Percentiles rank a stretch among this genome's conserved stretches.
These are phyloP conservation scores for Catocala nupta DNA, from an alignment of 2,888 invertebrate genomes.

Conservation along the genomic window DNA sequence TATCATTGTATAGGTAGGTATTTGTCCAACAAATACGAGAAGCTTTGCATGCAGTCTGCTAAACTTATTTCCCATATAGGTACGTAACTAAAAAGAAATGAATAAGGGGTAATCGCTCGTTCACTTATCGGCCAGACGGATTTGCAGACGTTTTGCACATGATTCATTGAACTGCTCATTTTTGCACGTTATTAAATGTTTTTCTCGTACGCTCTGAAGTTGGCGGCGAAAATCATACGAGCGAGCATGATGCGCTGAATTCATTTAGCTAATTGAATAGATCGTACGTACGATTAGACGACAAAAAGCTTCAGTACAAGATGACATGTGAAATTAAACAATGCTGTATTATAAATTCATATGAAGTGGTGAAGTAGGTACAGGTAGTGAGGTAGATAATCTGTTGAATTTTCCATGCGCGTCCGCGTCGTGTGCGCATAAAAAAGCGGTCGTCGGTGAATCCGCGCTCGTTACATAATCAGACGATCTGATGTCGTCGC, in stretches of 20 bases:
- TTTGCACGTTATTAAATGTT: slow-evolving; percentile 1
- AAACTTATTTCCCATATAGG: too few relatives aligned
- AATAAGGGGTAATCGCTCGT: too few relatives aligned
- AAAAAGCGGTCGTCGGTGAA: slow-evolving; percentile 61
- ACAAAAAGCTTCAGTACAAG: slow-evolving; percentile 41
- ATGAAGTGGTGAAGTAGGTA: slow-evolving; percentile 34
- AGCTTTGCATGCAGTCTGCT: too few relatives aligned
- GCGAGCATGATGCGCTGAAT: slow-evolving; percentile 29
- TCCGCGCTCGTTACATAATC: slow-evolving; percentile 74
- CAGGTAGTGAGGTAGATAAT: slow-evolving; percentile 60
- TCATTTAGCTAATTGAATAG: slow-evolving; percentile 49
- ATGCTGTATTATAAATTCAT: slow-evolving; percentile 50
- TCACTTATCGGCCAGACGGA: too few relatives aligned
- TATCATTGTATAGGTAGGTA: too few relatives aligned
- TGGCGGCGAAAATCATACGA: slow-evolving; percentile 18
- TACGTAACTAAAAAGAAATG: too few relatives aligned
- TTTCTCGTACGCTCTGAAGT: background rate
- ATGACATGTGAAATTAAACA: slow-evolving; percentile 51
- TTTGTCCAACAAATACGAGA: too few relatives aligned
- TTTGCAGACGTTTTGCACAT: background rate
- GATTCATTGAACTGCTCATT: slow-evolving; percentile 7
- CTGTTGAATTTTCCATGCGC: slow-evolving; percentile 63
- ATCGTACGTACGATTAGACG: slow-evolving; percentile 38
- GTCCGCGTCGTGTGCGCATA: slow-evolving; percentile 46
- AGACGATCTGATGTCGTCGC: slow-evolving; percentile 55